Percentiles rank a stretch among this genome's conserved stretches.
phyloP scores from a whole-genome alignment of 2,797 vertebrate genomes.

The Falco cherrug region DNA sequence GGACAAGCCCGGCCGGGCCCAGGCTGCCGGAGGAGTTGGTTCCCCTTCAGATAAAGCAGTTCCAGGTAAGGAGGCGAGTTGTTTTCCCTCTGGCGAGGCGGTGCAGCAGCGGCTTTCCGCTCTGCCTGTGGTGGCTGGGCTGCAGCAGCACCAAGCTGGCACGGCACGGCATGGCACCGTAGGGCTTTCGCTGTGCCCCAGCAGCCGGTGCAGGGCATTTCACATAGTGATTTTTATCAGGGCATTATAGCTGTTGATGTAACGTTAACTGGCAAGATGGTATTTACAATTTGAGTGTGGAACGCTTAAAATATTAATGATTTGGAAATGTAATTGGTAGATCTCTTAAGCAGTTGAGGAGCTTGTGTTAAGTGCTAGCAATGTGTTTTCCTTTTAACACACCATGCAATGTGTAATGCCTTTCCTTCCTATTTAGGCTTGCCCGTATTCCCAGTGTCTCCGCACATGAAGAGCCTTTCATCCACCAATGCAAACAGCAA shows the following conservation, averaged over 20 bases:
- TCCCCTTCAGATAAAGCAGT: conserved; percentile 39
- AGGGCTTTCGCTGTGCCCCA: rapidly evolving
- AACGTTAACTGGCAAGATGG: conserved; percentile 27
- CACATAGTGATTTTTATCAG: neutral
- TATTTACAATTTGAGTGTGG: conserved; percentile 60
- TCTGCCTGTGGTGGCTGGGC: neutral
- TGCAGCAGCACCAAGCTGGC: neutral
- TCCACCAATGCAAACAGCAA: conserved; percentile 84
- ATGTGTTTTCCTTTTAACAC: conserved; percentile 69
- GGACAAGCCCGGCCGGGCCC: neutral
- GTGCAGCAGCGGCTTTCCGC: neutral
- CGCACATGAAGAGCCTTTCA: conserved; percentile 80
- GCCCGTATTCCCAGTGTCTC: conserved; percentile 80
- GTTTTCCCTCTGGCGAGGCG: neutral
- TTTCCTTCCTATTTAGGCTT: conserved; percentile 80
- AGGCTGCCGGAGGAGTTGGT: conserved; percentile 57
- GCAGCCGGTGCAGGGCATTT: neutral
- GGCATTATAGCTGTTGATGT: neutral
- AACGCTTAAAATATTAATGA: conserved; percentile 76
- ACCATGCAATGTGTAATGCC: conserved; percentile 74
- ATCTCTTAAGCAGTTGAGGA: conserved; percentile 73
- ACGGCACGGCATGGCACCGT: neutral
- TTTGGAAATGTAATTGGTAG: conserved; percentile 75
- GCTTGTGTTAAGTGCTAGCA: conserved; percentile 73
- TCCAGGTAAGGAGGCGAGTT: conserved; percentile 45